A percentile compares a stretch with the other conserved stretches of the same genome.
phyloP scores from a whole-genome alignment of 1,140 invertebrate species.

The Papilio aristodemus region DNA sequence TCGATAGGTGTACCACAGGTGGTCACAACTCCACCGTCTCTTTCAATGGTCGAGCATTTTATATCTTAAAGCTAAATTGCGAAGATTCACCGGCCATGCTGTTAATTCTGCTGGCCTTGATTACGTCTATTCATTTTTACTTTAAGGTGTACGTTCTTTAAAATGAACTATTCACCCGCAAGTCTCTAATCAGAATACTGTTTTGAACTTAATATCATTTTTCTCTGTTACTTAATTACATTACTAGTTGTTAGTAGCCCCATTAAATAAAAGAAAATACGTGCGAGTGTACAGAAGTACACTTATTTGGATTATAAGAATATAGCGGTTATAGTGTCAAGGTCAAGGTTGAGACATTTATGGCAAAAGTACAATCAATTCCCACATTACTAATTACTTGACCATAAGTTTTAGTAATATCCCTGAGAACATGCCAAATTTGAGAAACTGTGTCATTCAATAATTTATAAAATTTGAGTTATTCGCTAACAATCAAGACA shows the following conservation, averaged over 20 bases:
- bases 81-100: background rate
- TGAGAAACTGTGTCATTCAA: background rate
- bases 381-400: conserved; percentile 27
- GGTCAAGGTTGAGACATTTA: conserved; percentile 11
- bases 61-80: background rate
- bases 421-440: conserved; percentile 27
- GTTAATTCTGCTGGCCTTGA: conserved; percentile 8
- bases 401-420: background rate
- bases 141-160: background rate
- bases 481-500: conserved; percentile 16
- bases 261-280: no score
- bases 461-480: conserved; percentile 26
- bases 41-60: background rate
- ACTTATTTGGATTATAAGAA: background rate
- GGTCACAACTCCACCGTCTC: no score
- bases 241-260: no score
- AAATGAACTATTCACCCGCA: conserved; percentile 23
- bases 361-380: conserved; percentile 9
- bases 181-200: conserved; percentile 5
- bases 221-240: background rate
- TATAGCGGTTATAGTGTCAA: background rate
- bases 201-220: no score
- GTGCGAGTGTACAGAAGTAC: background rate
- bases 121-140: conserved; percentile 6
- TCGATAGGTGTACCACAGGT: no score